A percentile compares a stretch with the other conserved stretches of the same genome.
Evolutionary conservation across 2,797 vertebrate genomes (phyloP).

Genomic region (Balearica regulorum): DNA sequence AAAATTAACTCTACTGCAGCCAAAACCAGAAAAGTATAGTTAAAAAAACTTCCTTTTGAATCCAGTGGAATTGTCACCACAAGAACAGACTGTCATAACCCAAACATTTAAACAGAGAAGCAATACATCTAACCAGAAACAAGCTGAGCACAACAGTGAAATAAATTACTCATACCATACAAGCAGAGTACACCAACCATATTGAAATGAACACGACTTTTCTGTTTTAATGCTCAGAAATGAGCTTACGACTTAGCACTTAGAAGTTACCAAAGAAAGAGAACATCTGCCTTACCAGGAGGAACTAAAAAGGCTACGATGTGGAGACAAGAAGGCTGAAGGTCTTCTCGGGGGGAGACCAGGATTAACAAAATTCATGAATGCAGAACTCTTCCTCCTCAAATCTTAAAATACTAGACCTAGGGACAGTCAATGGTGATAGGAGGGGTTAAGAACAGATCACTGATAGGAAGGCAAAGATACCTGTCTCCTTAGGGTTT

Average conservation of each 20-base stretch:
- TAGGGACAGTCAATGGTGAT: background rate
- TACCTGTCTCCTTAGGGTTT: background rate
- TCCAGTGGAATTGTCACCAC: background rate
- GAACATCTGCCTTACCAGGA: background rate
- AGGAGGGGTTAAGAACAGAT: background rate
- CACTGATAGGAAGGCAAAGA: background rate
- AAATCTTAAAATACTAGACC: background rate
- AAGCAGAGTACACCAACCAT: background rate
- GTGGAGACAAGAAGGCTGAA: background rate
- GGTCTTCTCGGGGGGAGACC: background rate
- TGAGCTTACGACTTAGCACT: background rate
- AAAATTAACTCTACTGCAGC: too few species aligned
- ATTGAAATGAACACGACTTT: background rate
- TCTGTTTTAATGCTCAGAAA: background rate
- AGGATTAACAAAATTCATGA: background rate
- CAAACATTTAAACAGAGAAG: background rate
- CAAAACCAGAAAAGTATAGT: too few species aligned
- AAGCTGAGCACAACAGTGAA: background rate
- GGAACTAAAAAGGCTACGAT: background rate
- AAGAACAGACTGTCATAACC: background rate
- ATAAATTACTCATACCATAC: background rate
- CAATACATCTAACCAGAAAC: background rate
- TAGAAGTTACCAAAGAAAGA: background rate
- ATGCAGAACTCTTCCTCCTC: background rate
- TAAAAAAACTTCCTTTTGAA: accelerated